phyloP scores from a whole-genome alignment of 2,113 vertebrate species.

The Coregonus clupeaformis region DNA sequence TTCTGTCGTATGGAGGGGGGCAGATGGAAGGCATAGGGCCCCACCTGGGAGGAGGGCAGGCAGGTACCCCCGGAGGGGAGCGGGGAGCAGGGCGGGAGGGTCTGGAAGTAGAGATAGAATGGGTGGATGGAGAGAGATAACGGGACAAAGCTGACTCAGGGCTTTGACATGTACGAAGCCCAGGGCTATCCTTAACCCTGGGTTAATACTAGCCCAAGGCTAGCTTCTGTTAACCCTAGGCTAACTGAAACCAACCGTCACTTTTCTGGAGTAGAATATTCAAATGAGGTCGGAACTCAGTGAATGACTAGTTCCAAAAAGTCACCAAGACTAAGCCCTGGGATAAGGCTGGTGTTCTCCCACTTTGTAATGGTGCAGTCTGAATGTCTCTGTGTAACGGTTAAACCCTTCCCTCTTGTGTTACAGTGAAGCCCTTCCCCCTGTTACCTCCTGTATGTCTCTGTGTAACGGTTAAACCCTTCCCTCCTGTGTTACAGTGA shows the following conservation, averaged over 20 bases:
- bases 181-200: too few relatives aligned
- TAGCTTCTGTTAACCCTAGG: too few relatives aligned
- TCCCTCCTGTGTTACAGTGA: too few relatives aligned
- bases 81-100: conserved; percentile 83
- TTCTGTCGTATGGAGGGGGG: conserved; percentile 96
- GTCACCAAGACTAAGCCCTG: neutral
- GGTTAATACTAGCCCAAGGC: too few relatives aligned
- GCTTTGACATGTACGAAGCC: too few relatives aligned
- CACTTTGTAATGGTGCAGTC: too few relatives aligned
- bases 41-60: conserved; percentile 86
- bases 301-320: neutral
- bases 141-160: neutral
- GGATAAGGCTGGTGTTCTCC: too few relatives aligned
- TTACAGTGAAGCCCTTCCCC: neutral
- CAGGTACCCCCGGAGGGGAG: conserved; percentile 73
- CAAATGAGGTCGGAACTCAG: too few relatives aligned
- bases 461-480: conserved; percentile 55
- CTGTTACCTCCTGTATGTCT: conserved; percentile 88
- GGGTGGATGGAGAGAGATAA: neutral
- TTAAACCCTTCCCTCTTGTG: too few relatives aligned
- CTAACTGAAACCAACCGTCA: too few relatives aligned
- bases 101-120: conserved; percentile 69
- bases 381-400: too few relatives aligned
- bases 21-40: conserved; percentile 96
- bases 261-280: too few relatives aligned